phyloP scores from a whole-genome alignment of 2,113 vertebrate species.

The Periophthalmodon schlosseri region DNA sequence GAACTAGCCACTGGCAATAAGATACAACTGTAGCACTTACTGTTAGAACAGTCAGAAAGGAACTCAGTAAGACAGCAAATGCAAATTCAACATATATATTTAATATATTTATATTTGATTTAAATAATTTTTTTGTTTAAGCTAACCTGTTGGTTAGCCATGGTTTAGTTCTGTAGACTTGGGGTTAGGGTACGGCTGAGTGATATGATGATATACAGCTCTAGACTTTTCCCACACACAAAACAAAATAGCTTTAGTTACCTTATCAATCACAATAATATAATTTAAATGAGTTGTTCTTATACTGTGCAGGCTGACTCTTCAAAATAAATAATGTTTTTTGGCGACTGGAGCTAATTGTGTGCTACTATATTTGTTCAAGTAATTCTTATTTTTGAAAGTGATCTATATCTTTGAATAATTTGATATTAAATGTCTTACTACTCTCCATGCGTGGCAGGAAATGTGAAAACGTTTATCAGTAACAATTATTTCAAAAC shows the following conservation, averaged over 20 bases:
- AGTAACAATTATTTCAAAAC: conserved; percentile 6
- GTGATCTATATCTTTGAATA: not conserved
- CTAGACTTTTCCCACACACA: no score
- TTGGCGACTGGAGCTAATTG: not conserved
- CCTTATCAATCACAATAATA: no score
- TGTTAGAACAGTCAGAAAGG: not conserved
- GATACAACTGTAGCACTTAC: not conserved
- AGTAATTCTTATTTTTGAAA: not conserved
- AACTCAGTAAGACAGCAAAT: not conserved
- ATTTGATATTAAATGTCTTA: conserved; percentile 1
- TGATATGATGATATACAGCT: no score
- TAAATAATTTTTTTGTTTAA: no score
- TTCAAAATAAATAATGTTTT: not conserved
- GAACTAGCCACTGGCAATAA: conserved; percentile 2
- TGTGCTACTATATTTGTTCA: not conserved
- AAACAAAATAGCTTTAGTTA: no score
- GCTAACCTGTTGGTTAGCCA: no score
- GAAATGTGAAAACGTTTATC: not conserved
- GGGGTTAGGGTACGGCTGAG: no score
- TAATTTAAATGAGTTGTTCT: not conserved
- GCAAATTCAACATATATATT: not conserved
- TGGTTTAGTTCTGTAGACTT: no score
- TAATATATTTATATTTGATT: not conserved
- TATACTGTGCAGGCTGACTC: not conserved
- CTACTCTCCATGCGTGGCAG: not conserved